phyloP scores from a whole-genome alignment of 2,888 invertebrate species.

The Adela reaumurella region DNA sequence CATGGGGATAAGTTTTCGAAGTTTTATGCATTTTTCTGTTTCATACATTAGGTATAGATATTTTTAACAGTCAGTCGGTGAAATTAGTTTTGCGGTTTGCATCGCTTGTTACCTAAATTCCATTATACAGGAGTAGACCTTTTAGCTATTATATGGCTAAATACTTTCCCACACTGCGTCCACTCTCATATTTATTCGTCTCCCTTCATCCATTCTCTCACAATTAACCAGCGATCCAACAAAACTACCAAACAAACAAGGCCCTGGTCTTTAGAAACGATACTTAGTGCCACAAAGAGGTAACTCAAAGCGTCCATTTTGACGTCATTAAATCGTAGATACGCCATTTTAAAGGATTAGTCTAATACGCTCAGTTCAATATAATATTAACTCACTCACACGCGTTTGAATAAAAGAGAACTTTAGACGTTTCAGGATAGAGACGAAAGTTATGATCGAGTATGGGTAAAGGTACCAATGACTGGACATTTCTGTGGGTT shows the following conservation, averaged over 20 bases:
- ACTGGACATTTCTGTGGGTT: background rate
- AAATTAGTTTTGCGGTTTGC: no score
- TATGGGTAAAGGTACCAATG: background rate
- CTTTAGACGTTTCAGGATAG: no score
- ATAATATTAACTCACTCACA: no score
- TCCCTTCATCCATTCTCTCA: background rate
- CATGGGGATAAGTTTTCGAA: no score
- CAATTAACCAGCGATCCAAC: background rate
- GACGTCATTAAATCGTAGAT: background rate
- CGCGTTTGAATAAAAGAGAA: no score
- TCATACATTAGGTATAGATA: no score
- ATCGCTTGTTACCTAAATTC: no score
- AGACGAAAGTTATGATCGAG: no score
- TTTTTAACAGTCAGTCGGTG: no score
- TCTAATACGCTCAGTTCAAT: background rate
- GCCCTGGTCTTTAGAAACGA: background rate
- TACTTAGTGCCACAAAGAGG: background rate
- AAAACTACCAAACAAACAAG: background rate
- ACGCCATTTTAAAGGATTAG: background rate
- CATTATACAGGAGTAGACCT: no score
- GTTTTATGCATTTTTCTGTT: no score
- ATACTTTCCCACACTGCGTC: background rate
- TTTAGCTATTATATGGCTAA: no score
- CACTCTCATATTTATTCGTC: background rate
- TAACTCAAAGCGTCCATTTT: background rate